Evolutionary conservation across 2,888 invertebrate genomes (phyloP), one percentile per base, ranked within the genome.

Genomic region (Andrena bucephala): DNA sequence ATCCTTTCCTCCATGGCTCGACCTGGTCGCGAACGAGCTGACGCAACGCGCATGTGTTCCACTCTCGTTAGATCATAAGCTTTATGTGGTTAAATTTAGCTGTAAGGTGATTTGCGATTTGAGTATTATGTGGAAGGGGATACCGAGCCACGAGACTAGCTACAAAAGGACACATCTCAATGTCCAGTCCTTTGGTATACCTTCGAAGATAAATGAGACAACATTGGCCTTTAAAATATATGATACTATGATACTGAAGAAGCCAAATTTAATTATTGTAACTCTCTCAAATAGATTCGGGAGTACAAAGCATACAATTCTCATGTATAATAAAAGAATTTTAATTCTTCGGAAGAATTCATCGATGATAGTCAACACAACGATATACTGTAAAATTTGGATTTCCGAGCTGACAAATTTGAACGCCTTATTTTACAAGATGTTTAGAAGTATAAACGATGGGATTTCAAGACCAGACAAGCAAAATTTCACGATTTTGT

Each of bases 41-140:
- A 92, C 87, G 92, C 92, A 92, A 93, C 92, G 91, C 91, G 92
- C 93, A 94, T 94, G 94, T 94, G 94, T 94, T 94, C 94, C 94
- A 94, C 92, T 93, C 93, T 91, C 90, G 92, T 92, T 93, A 93
- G 91, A 90, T 84, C 80, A 62, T 92, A 92, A 93, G 91, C 89
- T 89, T 91, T 89, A 91, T 88, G 90, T 86, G 85, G 83, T 86
- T 81, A 85, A 83, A 79, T 69, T 83, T 84, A 85, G 83, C 50
- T 72, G 16, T 81, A 77, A 78, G 81, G 73, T 54, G 73, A 70
- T 77, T 52, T 36, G 77, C 73, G 81, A 73, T 73, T 65, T 77
- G 75, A 81, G 81, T 81, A 81, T 81, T 81, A 81, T 36, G 69
- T 72, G 77, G 77, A 70, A 75, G 79, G 66, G 70, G 62, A 72